Percentiles rank a stretch among this genome's conserved stretches.
phyloP scores from a whole-genome alignment of 2,888 invertebrate genomes.

The Eristalis arbustorum region DNA sequence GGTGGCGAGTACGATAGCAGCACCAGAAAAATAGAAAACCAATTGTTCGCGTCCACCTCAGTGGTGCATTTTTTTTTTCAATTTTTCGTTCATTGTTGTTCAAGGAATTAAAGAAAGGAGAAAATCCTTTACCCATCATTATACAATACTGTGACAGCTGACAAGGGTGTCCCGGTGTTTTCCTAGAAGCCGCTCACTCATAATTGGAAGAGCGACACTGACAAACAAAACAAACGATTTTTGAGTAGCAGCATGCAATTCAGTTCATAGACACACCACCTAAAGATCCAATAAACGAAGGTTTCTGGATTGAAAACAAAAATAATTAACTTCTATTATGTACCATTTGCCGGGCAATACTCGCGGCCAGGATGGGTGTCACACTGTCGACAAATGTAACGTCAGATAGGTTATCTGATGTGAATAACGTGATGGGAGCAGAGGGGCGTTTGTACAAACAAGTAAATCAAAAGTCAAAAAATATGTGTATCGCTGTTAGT shows the following conservation, averaged over 20 bases:
- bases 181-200: constrained; percentile 50
- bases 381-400: constrained; percentile 42
- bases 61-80: constrained; percentile 24
- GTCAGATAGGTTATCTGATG: constrained; percentile 33
- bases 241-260: constrained; percentile 41
- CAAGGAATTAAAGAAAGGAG: constrained; percentile 1
- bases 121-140: constrained; percentile 60
- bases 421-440: constrained; percentile 6
- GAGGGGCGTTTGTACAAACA: constrained; percentile 48
- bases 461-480: constrained; percentile 58
- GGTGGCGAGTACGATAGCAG: constrained; percentile 35
- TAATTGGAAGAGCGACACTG: constrained; percentile 62
- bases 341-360: constrained; percentile 53
- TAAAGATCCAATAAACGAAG: constrained; percentile 59
- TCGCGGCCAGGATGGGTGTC: constrained; percentile 19
- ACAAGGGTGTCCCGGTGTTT: constrained; percentile 58
- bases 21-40: neutral
- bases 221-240: constrained; percentile 47
- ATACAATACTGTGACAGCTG: constrained; percentile 53
- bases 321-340: constrained; percentile 70
- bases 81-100: constrained; percentile 50
- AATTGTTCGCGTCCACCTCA: constrained; percentile 45
- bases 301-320: constrained; percentile 47
- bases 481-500: constrained; percentile 21
- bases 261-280: constrained; percentile 14